phyloP scores from a whole-genome alignment of 2,113 vertebrate species.

The Macrotis lagotis region DNA sequence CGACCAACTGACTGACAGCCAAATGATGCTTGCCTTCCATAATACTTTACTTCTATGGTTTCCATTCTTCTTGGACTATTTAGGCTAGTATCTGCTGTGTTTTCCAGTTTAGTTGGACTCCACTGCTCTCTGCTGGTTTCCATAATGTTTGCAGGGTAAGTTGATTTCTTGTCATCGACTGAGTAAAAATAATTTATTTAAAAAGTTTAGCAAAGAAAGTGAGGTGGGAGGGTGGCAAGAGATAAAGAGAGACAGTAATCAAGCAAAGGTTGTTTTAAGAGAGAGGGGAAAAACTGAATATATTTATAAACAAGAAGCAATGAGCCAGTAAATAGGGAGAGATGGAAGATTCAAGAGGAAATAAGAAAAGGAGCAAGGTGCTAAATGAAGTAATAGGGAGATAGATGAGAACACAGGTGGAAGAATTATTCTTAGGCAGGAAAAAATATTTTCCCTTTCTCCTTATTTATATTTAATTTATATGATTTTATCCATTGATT shows the following conservation, averaged over 20 bases:
- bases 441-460: background rate
- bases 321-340: background rate
- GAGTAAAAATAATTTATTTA: background rate
- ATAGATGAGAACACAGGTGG: background rate
- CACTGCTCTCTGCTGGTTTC: background rate
- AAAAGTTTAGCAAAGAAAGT: background rate
- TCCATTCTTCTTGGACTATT: background rate
- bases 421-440: background rate
- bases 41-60: background rate
- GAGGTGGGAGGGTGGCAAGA: background rate
- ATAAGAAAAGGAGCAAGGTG: background rate
- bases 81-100: background rate
- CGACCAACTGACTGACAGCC: background rate
- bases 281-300: background rate
- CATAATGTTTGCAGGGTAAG: background rate
- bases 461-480: background rate
- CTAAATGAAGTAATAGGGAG: background rate
- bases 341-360: background rate
- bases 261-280: background rate
- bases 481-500: background rate
- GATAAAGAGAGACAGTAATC: background rate
- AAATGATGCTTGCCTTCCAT: background rate
- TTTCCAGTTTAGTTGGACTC: background rate
- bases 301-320: background rate
- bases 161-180: background rate